Conservation (phyloP, 2,113 vertebrate species). For the Brachyistius frenatus region DNA sequence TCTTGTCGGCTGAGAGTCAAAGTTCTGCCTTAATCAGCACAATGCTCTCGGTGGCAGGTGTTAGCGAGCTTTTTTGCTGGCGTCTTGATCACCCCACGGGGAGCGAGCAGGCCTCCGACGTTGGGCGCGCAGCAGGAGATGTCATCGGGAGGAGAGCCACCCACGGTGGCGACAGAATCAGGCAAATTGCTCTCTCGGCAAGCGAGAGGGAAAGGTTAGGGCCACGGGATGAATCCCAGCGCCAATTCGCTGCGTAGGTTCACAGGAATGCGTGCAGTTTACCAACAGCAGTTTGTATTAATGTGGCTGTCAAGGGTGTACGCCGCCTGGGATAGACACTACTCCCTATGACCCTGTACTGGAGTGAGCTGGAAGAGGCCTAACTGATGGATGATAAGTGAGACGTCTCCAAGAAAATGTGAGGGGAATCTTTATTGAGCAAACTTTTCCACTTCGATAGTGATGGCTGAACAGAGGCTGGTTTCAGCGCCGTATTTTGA, state of each 20-base stretch:
- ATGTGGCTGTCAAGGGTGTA: slow-evolving; percentile 3
- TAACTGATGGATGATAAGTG: no score
- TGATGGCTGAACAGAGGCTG: no score
- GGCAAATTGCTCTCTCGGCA: slow-evolving; percentile 80
- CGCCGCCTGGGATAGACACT: no score
- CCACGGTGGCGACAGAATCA: slow-evolving; percentile 77
- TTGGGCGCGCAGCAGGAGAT: slow-evolving; percentile 72
- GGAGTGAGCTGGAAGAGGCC: no score
- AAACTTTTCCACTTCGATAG: no score
- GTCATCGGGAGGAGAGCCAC: slow-evolving; percentile 77
- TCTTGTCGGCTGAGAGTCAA: slow-evolving; percentile 74
- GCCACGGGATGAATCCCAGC: slow-evolving; percentile 49
- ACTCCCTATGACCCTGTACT: no score
- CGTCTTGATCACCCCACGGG: slow-evolving; percentile 78
- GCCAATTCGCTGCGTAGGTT: slow-evolving; percentile 27
- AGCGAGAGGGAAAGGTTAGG: slow-evolving; percentile 71
- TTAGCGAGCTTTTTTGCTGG: slow-evolving; percentile 74
- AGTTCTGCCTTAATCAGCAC: slow-evolving; percentile 81
- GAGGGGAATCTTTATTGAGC: no score
- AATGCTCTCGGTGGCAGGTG: slow-evolving; percentile 83
- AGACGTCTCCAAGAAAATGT: no score
- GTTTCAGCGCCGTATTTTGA: no score
- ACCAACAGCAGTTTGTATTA: slow-evolving; percentile 14
- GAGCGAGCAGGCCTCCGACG: slow-evolving; percentile 58
- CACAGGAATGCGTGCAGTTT: slow-evolving; percentile 31